Percentiles rank a stretch among this genome's conserved stretches.
phyloP scores from a whole-genome alignment of 2,888 invertebrate genomes.

The Spodoptera littoralis region DNA sequence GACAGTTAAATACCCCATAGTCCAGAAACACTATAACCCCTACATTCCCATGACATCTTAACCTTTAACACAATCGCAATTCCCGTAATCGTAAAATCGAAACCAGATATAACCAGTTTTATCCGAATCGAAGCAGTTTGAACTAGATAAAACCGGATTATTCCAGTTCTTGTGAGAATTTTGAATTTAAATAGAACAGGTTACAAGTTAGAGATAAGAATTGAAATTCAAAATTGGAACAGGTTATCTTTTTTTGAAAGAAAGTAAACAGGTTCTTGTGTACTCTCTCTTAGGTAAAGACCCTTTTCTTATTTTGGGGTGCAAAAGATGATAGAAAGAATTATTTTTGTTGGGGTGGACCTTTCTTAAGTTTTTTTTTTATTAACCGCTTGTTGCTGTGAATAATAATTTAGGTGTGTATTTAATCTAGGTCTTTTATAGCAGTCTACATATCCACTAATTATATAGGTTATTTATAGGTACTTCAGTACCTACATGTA shows the following conservation, averaged over 20 bases:
- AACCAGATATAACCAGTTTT: conserved; percentile 56
- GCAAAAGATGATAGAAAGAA: not conserved
- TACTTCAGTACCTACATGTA: too few species aligned
- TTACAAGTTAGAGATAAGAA: conserved; percentile 35
- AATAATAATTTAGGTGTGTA: too few species aligned
- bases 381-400: too few species aligned
- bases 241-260: conserved; percentile 46
- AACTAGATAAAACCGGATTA: conserved; percentile 56
- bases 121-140: conserved; percentile 53
- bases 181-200: conserved; percentile 49
- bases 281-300: not conserved
- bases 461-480: too few species aligned
- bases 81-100: conserved; percentile 55
- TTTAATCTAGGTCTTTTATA: too few species aligned
- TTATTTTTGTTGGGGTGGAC: too few species aligned
- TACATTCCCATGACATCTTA: conserved; percentile 60
- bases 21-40: conserved; percentile 11
- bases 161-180: conserved; percentile 54
- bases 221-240: conserved; percentile 54
- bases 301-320: conserved; percentile 1
- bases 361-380: too few species aligned
- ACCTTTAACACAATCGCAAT: conserved; percentile 50
- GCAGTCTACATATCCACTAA: too few species aligned
- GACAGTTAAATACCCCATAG: conserved; percentile 4
- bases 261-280: conserved; percentile 19